A percentile compares a stretch with the other conserved stretches of the same genome.
These are phyloP conservation scores for Heliconius congener DNA, from an alignment of 1,140 invertebrate species.

Conservation along the genomic window DNA sequence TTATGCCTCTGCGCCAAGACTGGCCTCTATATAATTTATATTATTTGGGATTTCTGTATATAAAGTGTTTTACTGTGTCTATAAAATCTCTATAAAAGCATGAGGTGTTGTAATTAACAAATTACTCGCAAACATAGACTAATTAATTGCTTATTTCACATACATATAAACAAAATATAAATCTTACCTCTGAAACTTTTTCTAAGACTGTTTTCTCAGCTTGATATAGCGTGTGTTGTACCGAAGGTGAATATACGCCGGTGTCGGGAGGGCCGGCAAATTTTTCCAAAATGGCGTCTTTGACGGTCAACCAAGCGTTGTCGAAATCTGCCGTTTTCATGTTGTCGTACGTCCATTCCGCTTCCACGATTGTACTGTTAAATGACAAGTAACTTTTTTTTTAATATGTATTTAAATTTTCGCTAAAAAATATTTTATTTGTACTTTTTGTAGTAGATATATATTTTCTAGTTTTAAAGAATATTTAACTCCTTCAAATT, in stretches of 20 bases:
- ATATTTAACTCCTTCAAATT: too few species aligned
- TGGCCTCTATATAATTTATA: too few species aligned
- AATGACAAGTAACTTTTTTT: conserved; percentile 10
- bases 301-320: conserved; percentile 84
- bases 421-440: not conserved
- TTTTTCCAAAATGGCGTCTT: conserved; percentile 86
- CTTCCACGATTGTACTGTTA: conserved; percentile 87
- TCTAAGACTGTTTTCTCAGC: conserved; percentile 85
- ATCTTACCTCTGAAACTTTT: conserved; percentile 83
- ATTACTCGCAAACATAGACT: not conserved
- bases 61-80: too few species aligned
- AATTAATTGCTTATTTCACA: not conserved
- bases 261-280: conserved; percentile 87
- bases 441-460: not conserved
- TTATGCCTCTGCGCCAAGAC: too few species aligned
- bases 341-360: conserved; percentile 86
- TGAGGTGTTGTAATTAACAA: not conserved
- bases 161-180: not conserved
- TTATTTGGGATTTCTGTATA: too few species aligned
- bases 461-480: too few species aligned
- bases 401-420: not conserved
- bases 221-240: conserved; percentile 88
- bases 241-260: conserved; percentile 87
- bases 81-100: too few species aligned
- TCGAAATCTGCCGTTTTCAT: conserved; percentile 85